Percentiles rank a stretch among this genome's conserved stretches.
These are phyloP conservation scores for Enteromius trimaculatus DNA, from an alignment of 2,797 vertebrate species.

Conservation along the genomic window DNA sequence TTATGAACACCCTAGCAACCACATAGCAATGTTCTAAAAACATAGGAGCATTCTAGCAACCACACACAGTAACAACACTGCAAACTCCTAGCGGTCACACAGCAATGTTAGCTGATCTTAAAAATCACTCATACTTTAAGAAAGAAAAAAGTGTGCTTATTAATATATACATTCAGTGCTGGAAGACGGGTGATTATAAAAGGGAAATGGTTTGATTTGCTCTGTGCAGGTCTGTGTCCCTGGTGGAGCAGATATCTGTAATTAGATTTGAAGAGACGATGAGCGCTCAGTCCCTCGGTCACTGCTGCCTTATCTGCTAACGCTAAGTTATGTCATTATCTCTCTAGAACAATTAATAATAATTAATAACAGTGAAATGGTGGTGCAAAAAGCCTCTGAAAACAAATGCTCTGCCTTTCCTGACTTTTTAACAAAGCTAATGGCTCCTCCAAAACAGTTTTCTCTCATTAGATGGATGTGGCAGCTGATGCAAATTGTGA, in stretches of 20 bases:
- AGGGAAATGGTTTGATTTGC: background rate
- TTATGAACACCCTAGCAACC: background rate
- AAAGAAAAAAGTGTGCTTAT: background rate
- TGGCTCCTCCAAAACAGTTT: conserved; percentile 19
- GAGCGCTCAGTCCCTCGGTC: background rate
- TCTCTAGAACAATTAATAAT: conserved; percentile 1
- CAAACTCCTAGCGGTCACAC: background rate
- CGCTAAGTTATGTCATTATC: conserved; percentile 2
- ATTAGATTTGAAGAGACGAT: conserved; percentile 20
- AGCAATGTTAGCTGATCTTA: background rate
- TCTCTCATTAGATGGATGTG: conserved; percentile 28
- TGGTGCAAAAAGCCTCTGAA: conserved; percentile 4
- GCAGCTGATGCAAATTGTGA: conserved; percentile 11
- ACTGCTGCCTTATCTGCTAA: background rate
- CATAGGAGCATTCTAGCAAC: background rate
- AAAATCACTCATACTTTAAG: background rate
- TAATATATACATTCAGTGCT: background rate
- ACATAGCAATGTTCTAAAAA: background rate
- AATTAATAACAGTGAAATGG: background rate
- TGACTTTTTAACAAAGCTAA: background rate
- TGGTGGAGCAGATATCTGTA: conserved; percentile 7
- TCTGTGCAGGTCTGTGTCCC: background rate
- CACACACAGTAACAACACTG: background rate
- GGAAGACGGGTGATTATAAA: background rate
- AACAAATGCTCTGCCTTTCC: background rate